A percentile compares a stretch with the other conserved stretches of the same genome.
Evolutionary conservation across 2,888 invertebrate species (phyloP).

Genomic region (Drosophila fulvimacula): DNA sequence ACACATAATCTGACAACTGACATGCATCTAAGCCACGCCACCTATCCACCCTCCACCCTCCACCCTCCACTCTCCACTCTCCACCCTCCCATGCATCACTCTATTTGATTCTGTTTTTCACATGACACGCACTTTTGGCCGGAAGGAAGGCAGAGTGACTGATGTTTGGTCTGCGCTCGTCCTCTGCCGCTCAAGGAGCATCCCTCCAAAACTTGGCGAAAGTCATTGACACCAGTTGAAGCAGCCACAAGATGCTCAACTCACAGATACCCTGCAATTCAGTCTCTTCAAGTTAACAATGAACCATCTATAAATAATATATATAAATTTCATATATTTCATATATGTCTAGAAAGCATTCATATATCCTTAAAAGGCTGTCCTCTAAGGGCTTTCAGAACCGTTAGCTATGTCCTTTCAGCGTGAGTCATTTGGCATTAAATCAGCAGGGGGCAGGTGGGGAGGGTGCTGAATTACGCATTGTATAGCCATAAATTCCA

Average conservation of each 20-base stretch:
- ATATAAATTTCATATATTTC: not conserved
- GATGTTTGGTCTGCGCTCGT: constrained; percentile 38
- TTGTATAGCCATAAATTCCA: constrained; percentile 19
- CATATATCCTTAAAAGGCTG: not conserved
- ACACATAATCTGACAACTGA: constrained; percentile 77
- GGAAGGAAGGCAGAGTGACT: constrained; percentile 62
- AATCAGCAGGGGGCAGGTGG: too few relatives aligned
- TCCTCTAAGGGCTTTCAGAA: not conserved
- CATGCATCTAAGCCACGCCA: constrained; percentile 51
- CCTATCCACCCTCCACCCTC: not conserved
- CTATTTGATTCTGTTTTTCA: constrained; percentile 8
- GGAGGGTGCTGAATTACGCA: not conserved
- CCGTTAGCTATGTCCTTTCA: constrained; percentile 34
- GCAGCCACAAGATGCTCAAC: not conserved
- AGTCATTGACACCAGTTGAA: constrained; percentile 47
- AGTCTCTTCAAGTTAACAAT: too few relatives aligned
- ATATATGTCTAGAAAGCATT: too few relatives aligned
- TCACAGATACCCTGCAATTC: constrained; percentile 10
- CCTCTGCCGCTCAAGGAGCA: constrained; percentile 2
- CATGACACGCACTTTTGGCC: constrained; percentile 71
- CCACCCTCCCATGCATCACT: not conserved
- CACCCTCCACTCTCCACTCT: too few relatives aligned
- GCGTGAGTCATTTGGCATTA: constrained; percentile 44
- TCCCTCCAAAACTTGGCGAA: constrained; percentile 21
- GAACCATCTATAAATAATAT: not conserved